phyloP scores from a whole-genome alignment of 2,113 vertebrate species.

The Etheostoma spectabile region DNA sequence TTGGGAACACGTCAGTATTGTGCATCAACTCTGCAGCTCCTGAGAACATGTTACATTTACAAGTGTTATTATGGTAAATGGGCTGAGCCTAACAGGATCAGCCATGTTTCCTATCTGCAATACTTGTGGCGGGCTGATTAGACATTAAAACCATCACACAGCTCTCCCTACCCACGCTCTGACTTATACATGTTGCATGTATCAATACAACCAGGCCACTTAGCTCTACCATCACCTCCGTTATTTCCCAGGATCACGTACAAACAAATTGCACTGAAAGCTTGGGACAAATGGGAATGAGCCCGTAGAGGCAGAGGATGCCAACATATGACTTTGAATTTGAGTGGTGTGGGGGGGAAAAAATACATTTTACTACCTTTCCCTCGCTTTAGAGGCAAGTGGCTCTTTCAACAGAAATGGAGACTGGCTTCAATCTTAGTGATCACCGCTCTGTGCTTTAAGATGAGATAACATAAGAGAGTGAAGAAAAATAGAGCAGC shows the following conservation, averaged over 20 bases:
- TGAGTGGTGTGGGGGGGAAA: conserved; percentile 39
- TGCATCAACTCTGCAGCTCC: not conserved
- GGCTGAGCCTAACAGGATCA: not conserved
- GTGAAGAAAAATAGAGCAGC: conserved; percentile 18
- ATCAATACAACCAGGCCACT: conserved; percentile 29
- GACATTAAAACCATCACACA: not conserved
- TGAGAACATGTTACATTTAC: not conserved
- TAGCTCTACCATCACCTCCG: conserved; percentile 23
- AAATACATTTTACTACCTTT: conserved; percentile 32
- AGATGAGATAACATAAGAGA: conserved; percentile 44
- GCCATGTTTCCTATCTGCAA: conserved; percentile 5
- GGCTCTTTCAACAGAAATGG: conserved; percentile 26
- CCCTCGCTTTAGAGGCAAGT: conserved; percentile 37
- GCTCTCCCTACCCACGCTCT: not conserved
- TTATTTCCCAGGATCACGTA: conserved; percentile 9
- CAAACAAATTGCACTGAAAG: conserved; percentile 38
- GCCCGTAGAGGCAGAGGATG: conserved; percentile 10
- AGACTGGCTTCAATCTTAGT: conserved; percentile 16
- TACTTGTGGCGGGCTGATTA: conserved; percentile 5
- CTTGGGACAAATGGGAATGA: conserved; percentile 3
- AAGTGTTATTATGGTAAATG: conserved; percentile 29
- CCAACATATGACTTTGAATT: conserved; percentile 44
- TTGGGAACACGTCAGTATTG: conserved; percentile 5
- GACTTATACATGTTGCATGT: conserved; percentile 22
- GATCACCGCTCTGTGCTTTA: conserved; percentile 50